phyloP scores from a whole-genome alignment of 2,113 vertebrate genomes.

The Pampusana beccarii region DNA sequence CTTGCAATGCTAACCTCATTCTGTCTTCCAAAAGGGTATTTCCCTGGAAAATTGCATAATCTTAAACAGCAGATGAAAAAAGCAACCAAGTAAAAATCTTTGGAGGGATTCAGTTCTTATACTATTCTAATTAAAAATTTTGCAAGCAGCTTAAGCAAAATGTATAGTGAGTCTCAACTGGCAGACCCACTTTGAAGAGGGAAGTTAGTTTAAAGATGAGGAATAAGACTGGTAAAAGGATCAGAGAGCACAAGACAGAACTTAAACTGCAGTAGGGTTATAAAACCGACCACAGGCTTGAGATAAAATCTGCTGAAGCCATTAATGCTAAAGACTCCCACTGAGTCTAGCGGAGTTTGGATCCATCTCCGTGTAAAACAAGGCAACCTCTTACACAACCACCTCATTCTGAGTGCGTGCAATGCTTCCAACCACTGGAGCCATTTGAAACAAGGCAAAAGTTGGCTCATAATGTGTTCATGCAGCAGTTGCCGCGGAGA shows the following conservation, averaged over 20 bases:
- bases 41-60: constrained; percentile 48
- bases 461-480: neutral
- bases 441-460: neutral
- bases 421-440: neutral
- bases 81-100: constrained; percentile 6
- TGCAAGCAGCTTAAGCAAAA: constrained; percentile 22
- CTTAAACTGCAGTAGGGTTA: neutral
- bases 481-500: neutral
- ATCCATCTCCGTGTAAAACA: neutral
- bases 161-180: neutral
- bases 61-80: constrained; percentile 20
- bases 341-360: neutral
- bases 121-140: constrained; percentile 22
- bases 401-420: neutral
- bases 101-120: constrained; percentile 8
- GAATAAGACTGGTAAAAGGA: constrained; percentile 5
- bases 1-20: constrained; percentile 40
- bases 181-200: neutral
- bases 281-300: neutral
- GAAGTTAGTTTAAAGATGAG: neutral
- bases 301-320: neutral
- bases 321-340: neutral
- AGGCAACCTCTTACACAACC: neutral
- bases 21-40: constrained; percentile 48
- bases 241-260: neutral